A percentile compares a stretch with the other conserved stretches of the same genome.
These are phyloP conservation scores for Pyrocephalus nanus DNA, from an alignment of 2,797 vertebrate genomes.

Conservation along the genomic window DNA sequence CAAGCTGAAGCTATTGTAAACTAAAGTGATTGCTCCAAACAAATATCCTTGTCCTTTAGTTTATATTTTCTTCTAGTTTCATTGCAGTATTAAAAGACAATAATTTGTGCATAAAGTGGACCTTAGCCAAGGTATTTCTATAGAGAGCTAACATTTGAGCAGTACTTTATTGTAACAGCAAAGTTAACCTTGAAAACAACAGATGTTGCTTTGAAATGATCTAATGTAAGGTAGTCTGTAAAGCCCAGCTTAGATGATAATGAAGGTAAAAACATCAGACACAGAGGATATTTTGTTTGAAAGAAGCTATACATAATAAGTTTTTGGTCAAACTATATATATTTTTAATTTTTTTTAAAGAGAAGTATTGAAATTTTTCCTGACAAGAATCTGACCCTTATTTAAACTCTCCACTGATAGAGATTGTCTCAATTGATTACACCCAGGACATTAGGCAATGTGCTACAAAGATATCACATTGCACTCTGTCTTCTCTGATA, in stretches of 20 bases:
- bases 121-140: not conserved
- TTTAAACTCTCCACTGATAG: conserved; percentile 1
- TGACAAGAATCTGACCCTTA: not conserved
- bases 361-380: not conserved
- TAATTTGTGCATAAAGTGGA: not conserved
- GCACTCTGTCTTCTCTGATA: not conserved
- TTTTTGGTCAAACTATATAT: not conserved
- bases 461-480: conserved; percentile 9
- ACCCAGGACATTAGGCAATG: not conserved
- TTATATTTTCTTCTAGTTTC: not conserved
- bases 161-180: not conserved
- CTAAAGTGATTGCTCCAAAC: not conserved
- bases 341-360: not conserved
- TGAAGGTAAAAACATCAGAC: not conserved
- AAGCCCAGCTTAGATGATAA: conserved; percentile 1
- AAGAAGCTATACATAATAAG: not conserved
- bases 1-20: not conserved
- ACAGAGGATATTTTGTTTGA: not conserved
- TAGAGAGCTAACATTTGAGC: conserved; percentile 13
- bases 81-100: not conserved
- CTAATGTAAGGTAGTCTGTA: not conserved
- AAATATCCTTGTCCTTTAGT: not conserved
- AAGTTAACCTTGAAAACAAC: conserved; percentile 41
- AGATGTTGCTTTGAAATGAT: conserved; percentile 47
- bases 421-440: not conserved